Base-by-base conservation (phyloP, 2,113 vertebrate genomes). In the Microcebus tavaratra region DNA sequence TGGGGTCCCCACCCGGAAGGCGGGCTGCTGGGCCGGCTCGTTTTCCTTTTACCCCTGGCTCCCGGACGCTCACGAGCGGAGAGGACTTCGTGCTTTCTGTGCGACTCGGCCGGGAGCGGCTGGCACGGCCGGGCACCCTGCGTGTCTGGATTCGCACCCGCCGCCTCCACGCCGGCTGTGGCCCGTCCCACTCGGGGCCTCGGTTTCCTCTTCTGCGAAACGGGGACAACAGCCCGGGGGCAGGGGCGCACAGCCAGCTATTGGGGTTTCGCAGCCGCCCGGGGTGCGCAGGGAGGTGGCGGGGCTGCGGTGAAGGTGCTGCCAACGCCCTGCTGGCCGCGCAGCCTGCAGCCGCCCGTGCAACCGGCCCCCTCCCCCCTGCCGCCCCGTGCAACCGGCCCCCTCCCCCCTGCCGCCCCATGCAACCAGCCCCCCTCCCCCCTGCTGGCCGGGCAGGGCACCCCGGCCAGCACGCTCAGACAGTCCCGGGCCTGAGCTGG, bases 141-240 rank as follows among this genome's bases (percentile, higher is more conserved):
- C 1, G 3, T 12, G 4, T 29, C 21, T 0, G 3, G 53, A 31
- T 29, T 88, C 82, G 1, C 61, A 45, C 61, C n/a, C 13, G 57
- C 63, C 42, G 45, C 45, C 5, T 72, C 25, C 1, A 25, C n/a
- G 2, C 72, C 31, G 7, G 50, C 53, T n/a, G 15, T 21, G 34
- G 27, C n/a, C 53, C 8, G 61, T 55, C 81, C 73, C 81, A 15
- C 9, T 53, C 53, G 50, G 57, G 70, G 79, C 68, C 93, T 96
- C 10, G 1, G 91, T 67, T 95, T 94, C 80, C 93, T 88, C 78
- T 91, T 94, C 65, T 48, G 10, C 9, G 34, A 94, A 94, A 83
- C 23, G 36, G 79, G 31, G 70, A 72, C 50, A 39, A 31, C 45
- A n/a, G 79, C 53, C 13, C 29, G 9, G 53, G 75, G 31, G 8